These are phyloP conservation scores for Hassar affinis DNA, from an alignment of 2,113 vertebrate species.

Conservation along the genomic window DNA sequence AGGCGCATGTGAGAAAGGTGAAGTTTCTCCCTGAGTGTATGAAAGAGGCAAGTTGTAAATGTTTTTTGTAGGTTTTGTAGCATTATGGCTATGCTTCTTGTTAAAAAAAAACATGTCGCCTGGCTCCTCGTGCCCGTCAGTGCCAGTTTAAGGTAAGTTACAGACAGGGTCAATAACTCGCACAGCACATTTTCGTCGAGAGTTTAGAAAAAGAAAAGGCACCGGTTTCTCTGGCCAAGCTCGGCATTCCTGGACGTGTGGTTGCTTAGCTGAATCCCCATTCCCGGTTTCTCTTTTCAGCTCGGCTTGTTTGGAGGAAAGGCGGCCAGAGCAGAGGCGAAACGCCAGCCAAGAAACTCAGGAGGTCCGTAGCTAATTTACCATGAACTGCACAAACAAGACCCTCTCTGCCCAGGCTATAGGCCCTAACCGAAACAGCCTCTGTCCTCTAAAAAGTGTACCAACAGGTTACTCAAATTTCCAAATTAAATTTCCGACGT, in stretches of 20 bases:
- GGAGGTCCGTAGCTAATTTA: constrained; percentile 44
- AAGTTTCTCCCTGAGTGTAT: background rate
- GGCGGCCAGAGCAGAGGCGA: constrained; percentile 45
- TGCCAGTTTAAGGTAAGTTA: background rate
- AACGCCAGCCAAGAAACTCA: constrained; percentile 44
- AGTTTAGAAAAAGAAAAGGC: constrained; percentile 49
- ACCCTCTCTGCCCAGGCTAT: constrained; percentile 25
- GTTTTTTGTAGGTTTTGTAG: background rate
- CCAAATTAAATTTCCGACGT: background rate
- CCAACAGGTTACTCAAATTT: constrained; percentile 17
- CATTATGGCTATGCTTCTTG: background rate
- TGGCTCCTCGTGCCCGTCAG: background rate
- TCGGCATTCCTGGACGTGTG: constrained; percentile 68
- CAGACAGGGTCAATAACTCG: background rate
- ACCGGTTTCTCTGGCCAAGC: constrained; percentile 61
- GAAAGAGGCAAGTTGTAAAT: background rate
- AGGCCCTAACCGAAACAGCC: constrained; percentile 6
- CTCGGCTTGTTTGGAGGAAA: constrained; percentile 50
- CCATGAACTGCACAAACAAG: constrained; percentile 35
- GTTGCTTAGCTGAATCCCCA: constrained; percentile 71
- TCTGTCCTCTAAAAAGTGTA: background rate
- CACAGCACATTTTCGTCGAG: background rate
- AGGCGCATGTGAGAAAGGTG: background rate
- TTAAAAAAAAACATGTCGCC: background rate
- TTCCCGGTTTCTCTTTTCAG: constrained; percentile 58